Base-by-base conservation (phyloP, 1,140 invertebrate species). In the Batillaria attramentaria region DNA sequence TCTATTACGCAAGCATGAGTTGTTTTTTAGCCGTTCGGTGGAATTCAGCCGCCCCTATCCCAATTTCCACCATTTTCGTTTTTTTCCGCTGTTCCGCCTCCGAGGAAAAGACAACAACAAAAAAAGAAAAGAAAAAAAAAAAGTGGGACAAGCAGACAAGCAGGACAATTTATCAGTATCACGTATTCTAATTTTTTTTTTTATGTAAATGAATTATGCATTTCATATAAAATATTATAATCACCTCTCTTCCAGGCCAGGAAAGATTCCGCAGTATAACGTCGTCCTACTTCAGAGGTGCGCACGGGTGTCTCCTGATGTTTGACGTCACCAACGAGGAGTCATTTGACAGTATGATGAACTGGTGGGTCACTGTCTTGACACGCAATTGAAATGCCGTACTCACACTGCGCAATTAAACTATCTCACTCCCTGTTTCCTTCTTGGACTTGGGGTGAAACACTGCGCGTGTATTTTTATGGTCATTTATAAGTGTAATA, bases 311-410 rank as follows among this genome's bases (percentile, higher is more conserved):
- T 78, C 42, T 79, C 28, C 50, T 80, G n/a, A 33, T 78, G 65
- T 88, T 83, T 79, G 81, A 87, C 62, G 74, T 87, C 10, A 83
- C 78, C 20, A 65, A 66, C 33, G 79, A 80, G 33, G 73, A 75
- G 18, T 76, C 75, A 0, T 80, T 80, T 35, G 35, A 76, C 65
- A 76, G 77, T 31, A 78, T 83, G 24, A 76, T 83, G 35, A 77
- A 57, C 70, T 82, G 81, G 81, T 78, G 72, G 50, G 66, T 73
- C n/a, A n/a, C n/a, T n/a, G n/a, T n/a, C n/a, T n/a, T n/a, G n/a
- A n/a, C n/a, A n/a, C n/a, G n/a, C n/a, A n/a, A n/a, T n/a, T n/a
- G n/a, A n/a, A n/a, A n/a, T n/a, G n/a, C n/a, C n/a, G n/a, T n/a
- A n/a, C n/a, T n/a, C n/a, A n/a, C n/a, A n/a, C n/a, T n/a, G n/a